These are phyloP conservation scores for Notiomystis cincta DNA, from an alignment of 2,113 vertebrate species.

Conservation along the genomic window DNA sequence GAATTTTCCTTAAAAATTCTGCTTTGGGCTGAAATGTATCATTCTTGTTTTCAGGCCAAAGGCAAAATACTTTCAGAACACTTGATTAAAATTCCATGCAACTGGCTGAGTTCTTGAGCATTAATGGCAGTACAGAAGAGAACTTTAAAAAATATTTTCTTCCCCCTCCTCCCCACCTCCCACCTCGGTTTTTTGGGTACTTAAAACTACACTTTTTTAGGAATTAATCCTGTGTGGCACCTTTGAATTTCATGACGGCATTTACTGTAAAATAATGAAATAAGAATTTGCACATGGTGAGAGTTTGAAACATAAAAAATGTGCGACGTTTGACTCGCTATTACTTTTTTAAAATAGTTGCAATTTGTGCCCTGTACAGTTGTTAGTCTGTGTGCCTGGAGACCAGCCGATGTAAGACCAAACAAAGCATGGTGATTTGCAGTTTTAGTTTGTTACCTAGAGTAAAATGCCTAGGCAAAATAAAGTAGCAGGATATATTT, in stretches of 20 bases:
- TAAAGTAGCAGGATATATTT: neutral
- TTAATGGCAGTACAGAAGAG: neutral
- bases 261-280: neutral
- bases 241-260: neutral
- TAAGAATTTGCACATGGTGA: neutral
- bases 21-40: neutral
- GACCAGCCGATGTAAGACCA: neutral
- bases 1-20: neutral
- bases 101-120: neutral
- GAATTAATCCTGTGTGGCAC: neutral
- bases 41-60: constrained; percentile 42
- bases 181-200: neutral
- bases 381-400: neutral
- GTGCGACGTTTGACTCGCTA: neutral
- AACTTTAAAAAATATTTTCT: neutral
- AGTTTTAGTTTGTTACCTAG: neutral
- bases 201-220: neutral
- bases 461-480: neutral
- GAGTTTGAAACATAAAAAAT: neutral
- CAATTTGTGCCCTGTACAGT: neutral
- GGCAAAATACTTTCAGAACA: constrained; percentile 47
- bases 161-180: fast-evolving
- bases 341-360: neutral
- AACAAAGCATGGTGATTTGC: neutral
- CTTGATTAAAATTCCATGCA: constrained; percentile 24